Evolutionary conservation across 2,113 vertebrate species (phyloP), one percentile per base, ranked within the genome.

Genomic region (Formicarius rufipectus): DNA sequence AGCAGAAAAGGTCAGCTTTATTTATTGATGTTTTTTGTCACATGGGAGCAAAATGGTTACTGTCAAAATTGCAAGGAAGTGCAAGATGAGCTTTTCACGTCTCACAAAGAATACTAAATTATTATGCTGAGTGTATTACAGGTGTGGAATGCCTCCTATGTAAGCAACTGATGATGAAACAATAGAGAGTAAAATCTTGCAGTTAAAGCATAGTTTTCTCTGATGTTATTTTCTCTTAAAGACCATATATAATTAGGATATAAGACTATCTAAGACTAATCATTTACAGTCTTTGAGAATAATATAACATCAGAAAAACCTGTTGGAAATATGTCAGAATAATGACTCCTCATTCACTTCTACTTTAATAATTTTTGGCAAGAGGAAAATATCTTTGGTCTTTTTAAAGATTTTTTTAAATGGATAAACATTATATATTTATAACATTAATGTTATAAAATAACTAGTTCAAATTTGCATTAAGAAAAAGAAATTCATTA

Each of bases 1-100:
- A 79, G 10, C 15, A 93, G 25, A 75, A 93, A 95, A 95, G 17
- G 69, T 94, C 6, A 68, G 74, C 90, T 95, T 93, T 93, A 87
- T 90, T 90, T 84, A 67, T 69, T 87, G 55, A 76, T 92, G 12
- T 0, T 68, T 95, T 89, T 71, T 24, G 33, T 96, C 94, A 91
- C 42, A 63, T 67, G 45, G 24, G 21, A 91, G 30, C 18, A 81
- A 92, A 92, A 83, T 56, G 33, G 24, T 84, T 92, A 60, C 39
- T 87, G 28, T 68, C 78, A 85, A 77, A 85, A 89, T 83, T 88
- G 21, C 49, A 53, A 37, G 68, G 37, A 91, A 90, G 10, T 60
- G 78, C 67, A 35, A 50, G 37, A 76, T 53, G 49, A 93, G 87
- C 91, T 63, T 94, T 87, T 44, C 1, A 0, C 53, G 87, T 62